Base-by-base conservation (phyloP, 1,140 invertebrate genomes). In the Ceratitis capitata region DNA sequence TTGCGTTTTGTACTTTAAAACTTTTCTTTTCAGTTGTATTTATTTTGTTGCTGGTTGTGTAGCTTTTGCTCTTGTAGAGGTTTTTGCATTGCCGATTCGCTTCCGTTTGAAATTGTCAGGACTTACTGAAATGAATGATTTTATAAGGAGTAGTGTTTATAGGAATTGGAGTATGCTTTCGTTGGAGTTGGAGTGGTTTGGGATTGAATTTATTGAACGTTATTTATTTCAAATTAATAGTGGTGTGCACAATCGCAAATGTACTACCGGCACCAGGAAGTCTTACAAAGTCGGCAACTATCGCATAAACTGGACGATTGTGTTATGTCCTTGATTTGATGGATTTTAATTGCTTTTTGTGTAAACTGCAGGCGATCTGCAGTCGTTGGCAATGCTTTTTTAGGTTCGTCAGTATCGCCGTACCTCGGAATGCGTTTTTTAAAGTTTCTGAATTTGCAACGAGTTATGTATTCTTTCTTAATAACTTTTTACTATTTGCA, bases 1-100 rank as follows among this genome's bases (percentile, higher is more conserved):
- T 78, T 78, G 39, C 88, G 87, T 90, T 90, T 91, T 91, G 90
- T 91, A 91, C 89, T 91, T 91, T 90, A 88, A 89, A 90, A 91
- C 89, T 90, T 91, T 89, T 89, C 89, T 91, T 91, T 89, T 89
- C 89, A 88, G 87, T 89, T 89, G 87, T 86, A 87, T 86, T 85
- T 89, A 87, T 86, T 87, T 89, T 87, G 83, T 88, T 86, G 86
- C 49, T 86, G 78, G 47, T 86, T 86, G 58, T 64, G 56, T 58
- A 58, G 64, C 47, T 86, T 89, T 88, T 87, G 88, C 86, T 86
- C 85, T 88, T 87, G 85, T 89, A 88, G 87, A 87, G 89, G 86
- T 87, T 91, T 86, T 86, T 89, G 86, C 86, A 85, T 83, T 45
- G 32, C 7, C 39, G 56, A 29, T 35, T 35, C 61, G 12, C 29